These are phyloP conservation scores for Blastomussa wellsi DNA, from an alignment of 92 coral and sea anemone species.

Conservation along the genomic window DNA sequence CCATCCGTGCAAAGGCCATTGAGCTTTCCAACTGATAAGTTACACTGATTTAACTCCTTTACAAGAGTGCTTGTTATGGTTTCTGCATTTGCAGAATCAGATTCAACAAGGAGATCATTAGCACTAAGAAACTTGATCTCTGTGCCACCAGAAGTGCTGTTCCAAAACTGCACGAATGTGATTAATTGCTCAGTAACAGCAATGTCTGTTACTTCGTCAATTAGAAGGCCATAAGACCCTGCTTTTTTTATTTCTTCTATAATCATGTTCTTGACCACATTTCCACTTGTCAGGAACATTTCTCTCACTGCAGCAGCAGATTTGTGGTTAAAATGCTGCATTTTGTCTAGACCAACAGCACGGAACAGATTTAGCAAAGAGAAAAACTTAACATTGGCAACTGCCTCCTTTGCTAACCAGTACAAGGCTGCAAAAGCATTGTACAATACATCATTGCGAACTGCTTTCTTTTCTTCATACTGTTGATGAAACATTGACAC, in stretches of 20 bases:
- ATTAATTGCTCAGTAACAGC: slow-evolving; percentile 41
- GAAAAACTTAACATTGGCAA: slow-evolving; percentile 30
- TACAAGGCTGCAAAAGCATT: slow-evolving; percentile 51
- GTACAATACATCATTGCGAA: slow-evolving; percentile 34
- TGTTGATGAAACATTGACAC: slow-evolving; percentile 29
- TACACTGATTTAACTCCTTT: slow-evolving; percentile 23
- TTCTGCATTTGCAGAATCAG: no score
- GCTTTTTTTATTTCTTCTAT: slow-evolving; percentile 13
- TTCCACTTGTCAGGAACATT: slow-evolving; percentile 33
- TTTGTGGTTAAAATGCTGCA: slow-evolving; percentile 49
- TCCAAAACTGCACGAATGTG: slow-evolving; percentile 43
- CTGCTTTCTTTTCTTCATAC: slow-evolving; percentile 26
- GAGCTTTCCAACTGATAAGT: slow-evolving; percentile 18
- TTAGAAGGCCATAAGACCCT: slow-evolving; percentile 41
- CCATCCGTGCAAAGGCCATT: slow-evolving; percentile 50
- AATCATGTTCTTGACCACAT: slow-evolving; percentile 24
- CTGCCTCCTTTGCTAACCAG: slow-evolving; percentile 46
- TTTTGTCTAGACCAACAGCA: slow-evolving; percentile 37
- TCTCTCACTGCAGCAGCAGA: slow-evolving; percentile 39
- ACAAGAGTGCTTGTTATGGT: no score
- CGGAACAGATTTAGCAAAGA: slow-evolving; percentile 37
- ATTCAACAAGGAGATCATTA: slow-evolving; percentile 25
- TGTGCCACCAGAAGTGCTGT: slow-evolving; percentile 9
- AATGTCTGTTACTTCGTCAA: slow-evolving; percentile 49
- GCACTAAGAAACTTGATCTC: slow-evolving; percentile 37